Evolutionary conservation across 2,797 vertebrate species (phyloP).

Genomic region (Platalea minor): DNA sequence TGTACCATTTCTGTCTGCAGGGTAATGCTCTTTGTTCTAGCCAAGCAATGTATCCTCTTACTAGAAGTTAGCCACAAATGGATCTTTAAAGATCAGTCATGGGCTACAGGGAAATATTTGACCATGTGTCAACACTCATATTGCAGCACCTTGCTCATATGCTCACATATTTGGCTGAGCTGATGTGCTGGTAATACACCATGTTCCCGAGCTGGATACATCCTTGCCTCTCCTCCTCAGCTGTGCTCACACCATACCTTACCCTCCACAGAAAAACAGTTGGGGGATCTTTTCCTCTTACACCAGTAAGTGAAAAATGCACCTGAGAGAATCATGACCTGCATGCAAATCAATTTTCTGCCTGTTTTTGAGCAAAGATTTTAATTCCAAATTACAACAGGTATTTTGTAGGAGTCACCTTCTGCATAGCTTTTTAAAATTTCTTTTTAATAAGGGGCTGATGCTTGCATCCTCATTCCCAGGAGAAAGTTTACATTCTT

Average conservation of each 20-base stretch:
- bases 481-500: not conserved
- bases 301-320: not conserved
- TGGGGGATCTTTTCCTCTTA: not conserved
- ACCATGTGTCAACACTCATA: not conserved
- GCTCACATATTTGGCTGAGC: not conserved
- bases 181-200: not conserved
- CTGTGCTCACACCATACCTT: not conserved
- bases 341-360: not conserved
- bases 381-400: not conserved
- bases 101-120: constrained; percentile 6
- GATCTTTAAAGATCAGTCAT: not conserved
- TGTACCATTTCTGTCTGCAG: not conserved
- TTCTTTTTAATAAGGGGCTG: not conserved
- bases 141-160: not conserved
- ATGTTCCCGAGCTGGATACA: not conserved
- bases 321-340: not conserved
- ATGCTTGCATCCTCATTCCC: not conserved
- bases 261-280: not conserved
- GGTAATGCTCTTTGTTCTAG: not conserved
- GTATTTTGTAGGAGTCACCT: not conserved
- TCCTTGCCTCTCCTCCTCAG: not conserved
- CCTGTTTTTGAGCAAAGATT: not conserved
- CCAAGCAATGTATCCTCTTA: not conserved
- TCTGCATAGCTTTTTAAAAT: not conserved
- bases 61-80: not conserved